Evolutionary conservation across 2,888 invertebrate species (phyloP).

Genomic region (Sarcophaga subvicina): DNA sequence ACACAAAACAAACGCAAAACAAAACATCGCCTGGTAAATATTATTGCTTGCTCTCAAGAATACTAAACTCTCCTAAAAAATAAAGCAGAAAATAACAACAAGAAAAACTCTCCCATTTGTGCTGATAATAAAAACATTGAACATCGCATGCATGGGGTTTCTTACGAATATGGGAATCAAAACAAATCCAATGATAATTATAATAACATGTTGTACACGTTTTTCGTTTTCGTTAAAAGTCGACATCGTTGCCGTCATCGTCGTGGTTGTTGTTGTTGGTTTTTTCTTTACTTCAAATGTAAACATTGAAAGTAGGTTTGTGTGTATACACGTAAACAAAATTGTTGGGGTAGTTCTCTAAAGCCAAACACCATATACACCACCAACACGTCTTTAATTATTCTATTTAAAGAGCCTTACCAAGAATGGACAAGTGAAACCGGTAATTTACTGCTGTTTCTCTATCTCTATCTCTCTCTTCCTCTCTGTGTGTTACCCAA

Average conservation of each 20-base stretch:
- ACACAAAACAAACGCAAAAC: constrained; percentile 15
- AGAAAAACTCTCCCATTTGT: constrained; percentile 27
- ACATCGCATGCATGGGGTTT: neutral
- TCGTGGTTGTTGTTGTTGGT: constrained; percentile 29
- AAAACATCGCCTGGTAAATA: constrained; percentile 27
- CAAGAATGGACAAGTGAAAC: constrained; percentile 39
- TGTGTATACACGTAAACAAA: neutral
- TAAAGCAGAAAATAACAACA: neutral
- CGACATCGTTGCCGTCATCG: neutral
- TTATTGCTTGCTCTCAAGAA: constrained; percentile 38
- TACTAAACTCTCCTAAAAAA: constrained; percentile 25
- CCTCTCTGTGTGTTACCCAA: too few species aligned
- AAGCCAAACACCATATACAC: constrained; percentile 5
- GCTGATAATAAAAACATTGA: constrained; percentile 37
- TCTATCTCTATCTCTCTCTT: neutral
- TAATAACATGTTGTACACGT: constrained; percentile 25
- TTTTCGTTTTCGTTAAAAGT: neutral
- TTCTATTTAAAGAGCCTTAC: neutral
- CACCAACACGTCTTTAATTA: constrained; percentile 6
- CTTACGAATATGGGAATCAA: constrained; percentile 59
- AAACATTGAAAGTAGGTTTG: constrained; percentile 9
- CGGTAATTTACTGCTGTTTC: constrained; percentile 21
- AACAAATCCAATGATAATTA: constrained; percentile 59
- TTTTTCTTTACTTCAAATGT: neutral
- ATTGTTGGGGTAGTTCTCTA: constrained; percentile 59